Conservation (phyloP, 2,113 vertebrate genomes). For the Hyaena hyaena region DNA sequence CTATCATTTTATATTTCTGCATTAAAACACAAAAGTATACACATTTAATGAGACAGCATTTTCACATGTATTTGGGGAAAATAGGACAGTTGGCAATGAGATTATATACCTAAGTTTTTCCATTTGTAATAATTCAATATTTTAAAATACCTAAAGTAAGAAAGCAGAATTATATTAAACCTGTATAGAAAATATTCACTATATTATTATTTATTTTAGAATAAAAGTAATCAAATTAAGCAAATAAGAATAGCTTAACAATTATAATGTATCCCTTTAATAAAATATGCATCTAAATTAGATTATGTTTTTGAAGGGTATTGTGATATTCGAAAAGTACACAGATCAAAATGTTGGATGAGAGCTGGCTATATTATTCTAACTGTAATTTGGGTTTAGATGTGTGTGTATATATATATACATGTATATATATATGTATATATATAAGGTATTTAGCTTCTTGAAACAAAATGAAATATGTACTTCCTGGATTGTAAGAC, state of each 20-base stretch:
- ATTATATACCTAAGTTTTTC: not conserved
- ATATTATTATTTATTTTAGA: not conserved
- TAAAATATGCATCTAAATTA: not conserved
- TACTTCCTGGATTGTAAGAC: not conserved
- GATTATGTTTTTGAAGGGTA: not conserved
- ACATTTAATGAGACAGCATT: not conserved
- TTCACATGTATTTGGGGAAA: not conserved
- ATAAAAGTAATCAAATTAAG: not conserved
- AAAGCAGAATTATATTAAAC: not conserved
- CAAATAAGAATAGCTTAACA: not conserved
- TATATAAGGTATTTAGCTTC: not conserved
- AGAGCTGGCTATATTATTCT: not conserved
- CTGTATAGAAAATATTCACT: not conserved
- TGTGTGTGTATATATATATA: not conserved
- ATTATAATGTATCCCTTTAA: not conserved
- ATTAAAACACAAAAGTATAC: not conserved
- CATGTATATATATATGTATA: no score
- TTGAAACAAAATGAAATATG: not conserved
- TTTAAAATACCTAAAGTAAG: not conserved
- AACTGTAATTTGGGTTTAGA: not conserved
- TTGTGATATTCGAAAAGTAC: not conserved
- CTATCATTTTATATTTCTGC: not conserved
- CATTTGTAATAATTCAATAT: not conserved
- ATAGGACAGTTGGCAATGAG: not conserved
- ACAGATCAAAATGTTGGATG: not conserved